phyloP scores from a whole-genome alignment of 2,113 vertebrate species.

The Baryphthengus martii region DNA sequence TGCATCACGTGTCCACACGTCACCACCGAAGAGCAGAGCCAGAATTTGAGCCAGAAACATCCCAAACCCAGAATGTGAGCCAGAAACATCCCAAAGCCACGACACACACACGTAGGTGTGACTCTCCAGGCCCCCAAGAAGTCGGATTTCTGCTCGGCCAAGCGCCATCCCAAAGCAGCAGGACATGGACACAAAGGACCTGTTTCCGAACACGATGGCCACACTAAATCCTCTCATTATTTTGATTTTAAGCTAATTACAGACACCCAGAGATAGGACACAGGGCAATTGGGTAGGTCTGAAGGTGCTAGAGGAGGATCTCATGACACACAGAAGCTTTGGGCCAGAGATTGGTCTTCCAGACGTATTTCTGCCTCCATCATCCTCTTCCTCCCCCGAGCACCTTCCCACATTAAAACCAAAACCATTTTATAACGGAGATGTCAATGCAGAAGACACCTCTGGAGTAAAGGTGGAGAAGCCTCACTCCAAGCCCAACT shows the following conservation, averaged over 20 bases:
- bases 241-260: background rate
- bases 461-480: background rate
- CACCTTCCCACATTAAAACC: background rate
- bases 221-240: too few relatives aligned
- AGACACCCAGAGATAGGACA: background rate
- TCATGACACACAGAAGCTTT: background rate
- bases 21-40: background rate
- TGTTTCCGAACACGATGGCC: rapidly evolving
- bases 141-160: background rate
- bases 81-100: background rate
- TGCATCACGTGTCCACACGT: background rate
- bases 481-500: background rate
- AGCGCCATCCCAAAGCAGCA: background rate
- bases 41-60: too few relatives aligned
- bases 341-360: background rate
- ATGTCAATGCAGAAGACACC: background rate
- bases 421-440: background rate
- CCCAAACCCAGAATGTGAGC: background rate
- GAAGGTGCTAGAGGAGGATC: background rate
- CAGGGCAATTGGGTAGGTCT: too few relatives aligned
- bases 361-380: background rate
- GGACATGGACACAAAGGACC: background rate
- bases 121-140: background rate
- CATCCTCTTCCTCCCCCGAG: background rate
- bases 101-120: background rate